Evolutionary conservation across 2,888 invertebrate species (phyloP), one percentile per base, ranked within the genome.

Genomic region (Plagodis dolabraria): DNA sequence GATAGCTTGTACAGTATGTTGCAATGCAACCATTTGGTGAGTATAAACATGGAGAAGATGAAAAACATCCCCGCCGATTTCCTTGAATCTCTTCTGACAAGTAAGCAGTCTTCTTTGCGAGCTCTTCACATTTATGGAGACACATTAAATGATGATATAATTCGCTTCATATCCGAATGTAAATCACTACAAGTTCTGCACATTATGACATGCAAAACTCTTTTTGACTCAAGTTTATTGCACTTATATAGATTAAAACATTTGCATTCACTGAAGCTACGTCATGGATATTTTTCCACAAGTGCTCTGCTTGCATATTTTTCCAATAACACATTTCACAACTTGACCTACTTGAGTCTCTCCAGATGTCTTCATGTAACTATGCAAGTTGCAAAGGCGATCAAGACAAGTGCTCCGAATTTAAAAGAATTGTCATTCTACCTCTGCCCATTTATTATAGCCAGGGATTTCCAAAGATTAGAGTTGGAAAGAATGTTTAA

Each of bases 1-100:
- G 81, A 80, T 63, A 93, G 93, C 76, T 77, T 93, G 38, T 90
- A 91, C 64, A 89, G 86, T 60, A 93, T 93, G 93, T 76, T 93
- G 56, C 87, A 87, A 60, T 93, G 93, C 76, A 81, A 80, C 33
- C 80, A 89, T 75, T 85, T 93, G 77, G 86, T 87, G 70, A 90
- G 92, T 79, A 90, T 93, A 74, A 93, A 87, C 65, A 93, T 93
- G 88, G 93, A 93, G 62, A 93, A 93, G 73, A 93, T 93, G 93
- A 93, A 93, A 68, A 93, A 93, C 74, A 93, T 93, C 64, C 93
- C 93, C 7, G 85, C 88, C 55, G 89, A 91, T 65, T 93, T 93
- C 68, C 74, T 93, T 54, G 92, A 92, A 78, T 87, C 90, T 65
- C 82, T 93, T 61, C 74, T 93, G 44, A 80, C 77, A 68, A 87